A percentile compares a stretch with the other conserved stretches of the same genome.
Conservation (phyloP, 2,113 vertebrate species). For the Cynoglossus semilaevis region DNA sequence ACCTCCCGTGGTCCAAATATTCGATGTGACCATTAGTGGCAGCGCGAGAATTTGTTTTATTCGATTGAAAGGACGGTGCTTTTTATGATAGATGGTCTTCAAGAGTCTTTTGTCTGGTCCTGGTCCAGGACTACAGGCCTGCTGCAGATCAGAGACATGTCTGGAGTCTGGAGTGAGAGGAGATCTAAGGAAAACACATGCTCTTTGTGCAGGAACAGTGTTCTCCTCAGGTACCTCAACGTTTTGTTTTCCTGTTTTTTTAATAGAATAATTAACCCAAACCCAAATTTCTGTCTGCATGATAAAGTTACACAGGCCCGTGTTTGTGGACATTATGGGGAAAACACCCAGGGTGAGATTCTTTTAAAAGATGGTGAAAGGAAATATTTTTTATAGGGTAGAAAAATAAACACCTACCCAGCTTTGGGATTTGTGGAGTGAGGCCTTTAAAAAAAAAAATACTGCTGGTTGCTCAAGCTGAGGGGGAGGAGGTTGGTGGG, state of each 20-base stretch:
- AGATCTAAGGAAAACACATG: constrained; percentile 45
- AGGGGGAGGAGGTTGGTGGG: constrained; percentile 42
- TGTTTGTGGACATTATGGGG: constrained; percentile 36
- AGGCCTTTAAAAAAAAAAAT: constrained; percentile 19
- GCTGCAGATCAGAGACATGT: constrained; percentile 20
- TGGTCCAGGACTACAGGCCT: constrained; percentile 27
- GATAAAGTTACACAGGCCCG: constrained; percentile 54
- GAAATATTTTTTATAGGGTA: constrained; percentile 59
- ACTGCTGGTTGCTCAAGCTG: constrained; percentile 47
- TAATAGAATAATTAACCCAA: constrained; percentile 20
- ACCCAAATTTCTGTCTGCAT: constrained; percentile 11
- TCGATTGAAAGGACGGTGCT: constrained; percentile 58
- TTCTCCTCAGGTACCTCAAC: constrained; percentile 23
- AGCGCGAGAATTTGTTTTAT: constrained; percentile 76
- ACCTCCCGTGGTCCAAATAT: constrained; percentile 88
- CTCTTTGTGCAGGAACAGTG: constrained; percentile 57
- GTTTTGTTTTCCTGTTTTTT: not conserved
- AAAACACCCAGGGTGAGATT: constrained; percentile 17
- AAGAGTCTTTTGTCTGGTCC: constrained; percentile 31
- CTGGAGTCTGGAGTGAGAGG: constrained; percentile 37
- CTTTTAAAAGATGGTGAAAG: constrained; percentile 65
- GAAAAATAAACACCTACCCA: constrained; percentile 55
- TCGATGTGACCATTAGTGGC: constrained; percentile 88
- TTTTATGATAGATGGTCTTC: constrained; percentile 40
- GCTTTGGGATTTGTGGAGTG: constrained; percentile 44